Percentiles rank a stretch among this genome's conserved stretches.
phyloP scores from a whole-genome alignment of 2,888 invertebrate species.

The Octodonta nipae region DNA sequence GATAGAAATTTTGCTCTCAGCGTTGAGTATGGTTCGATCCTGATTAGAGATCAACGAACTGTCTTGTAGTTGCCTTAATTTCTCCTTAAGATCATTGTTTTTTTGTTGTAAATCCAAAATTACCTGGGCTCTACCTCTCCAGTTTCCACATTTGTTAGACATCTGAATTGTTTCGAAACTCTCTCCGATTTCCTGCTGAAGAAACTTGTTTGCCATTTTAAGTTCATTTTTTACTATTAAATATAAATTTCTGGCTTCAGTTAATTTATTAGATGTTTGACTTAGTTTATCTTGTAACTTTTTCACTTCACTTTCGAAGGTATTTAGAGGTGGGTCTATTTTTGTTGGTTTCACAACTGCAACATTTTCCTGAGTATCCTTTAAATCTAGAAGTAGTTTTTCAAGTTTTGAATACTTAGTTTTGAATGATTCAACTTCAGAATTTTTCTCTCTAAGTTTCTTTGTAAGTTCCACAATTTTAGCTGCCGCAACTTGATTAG shows the following conservation, averaged over 20 bases:
- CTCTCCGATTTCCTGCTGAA: conserved; percentile 65
- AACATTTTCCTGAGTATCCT: conserved; percentile 7
- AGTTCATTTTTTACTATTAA: conserved; percentile 57
- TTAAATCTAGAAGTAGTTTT: conserved; percentile 36
- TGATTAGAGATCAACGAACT: too few relatives aligned
- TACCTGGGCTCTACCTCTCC: conserved; percentile 69
- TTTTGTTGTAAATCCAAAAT: conserved; percentile 56
- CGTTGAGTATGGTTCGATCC: conserved; percentile 9
- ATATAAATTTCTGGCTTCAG: conserved; percentile 56
- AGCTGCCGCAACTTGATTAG: conserved; percentile 44
- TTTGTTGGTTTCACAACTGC: background rate
- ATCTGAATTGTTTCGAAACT: conserved; percentile 50
- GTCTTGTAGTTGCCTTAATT: conserved; percentile 36
- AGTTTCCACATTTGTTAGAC: conserved; percentile 46
- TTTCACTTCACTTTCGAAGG: conserved; percentile 44
- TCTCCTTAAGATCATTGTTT: conserved; percentile 51
- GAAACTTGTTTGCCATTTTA: conserved; percentile 55
- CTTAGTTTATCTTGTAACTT: conserved; percentile 48
- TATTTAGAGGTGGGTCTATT: conserved; percentile 12
- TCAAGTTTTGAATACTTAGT: conserved; percentile 45
- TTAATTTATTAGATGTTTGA: conserved; percentile 47
- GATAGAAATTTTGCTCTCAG: conserved; percentile 11
- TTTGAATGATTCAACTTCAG: conserved; percentile 47
- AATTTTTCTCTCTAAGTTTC: conserved; percentile 48
- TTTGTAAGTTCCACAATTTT: conserved; percentile 56